Percentiles rank a stretch among this genome's conserved stretches.
Evolutionary conservation across 2,888 invertebrate species (phyloP).

Genomic region (Yponomeuta plumbellus): DNA sequence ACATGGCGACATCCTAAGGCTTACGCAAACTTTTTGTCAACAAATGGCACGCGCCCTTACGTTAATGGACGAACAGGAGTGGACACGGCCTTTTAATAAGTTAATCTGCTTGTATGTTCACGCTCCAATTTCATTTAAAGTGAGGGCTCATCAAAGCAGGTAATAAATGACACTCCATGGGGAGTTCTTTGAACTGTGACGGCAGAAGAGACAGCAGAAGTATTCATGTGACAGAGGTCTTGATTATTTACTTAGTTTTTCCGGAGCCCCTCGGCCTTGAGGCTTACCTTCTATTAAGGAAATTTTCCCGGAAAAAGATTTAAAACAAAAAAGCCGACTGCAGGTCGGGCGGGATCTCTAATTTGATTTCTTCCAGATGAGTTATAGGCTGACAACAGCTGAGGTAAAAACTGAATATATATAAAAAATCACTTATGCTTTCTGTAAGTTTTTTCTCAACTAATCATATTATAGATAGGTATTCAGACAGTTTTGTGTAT

Average conservation of each 20-base stretch:
- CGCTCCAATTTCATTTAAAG: slow-evolving; percentile 41
- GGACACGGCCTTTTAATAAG: slow-evolving; percentile 45
- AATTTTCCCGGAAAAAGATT: not conserved
- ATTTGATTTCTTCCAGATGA: too few species aligned
- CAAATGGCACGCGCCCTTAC: slow-evolving; percentile 42
- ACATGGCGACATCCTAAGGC: not conserved
- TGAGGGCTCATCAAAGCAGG: slow-evolving; percentile 32
- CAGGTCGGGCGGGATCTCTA: too few species aligned
- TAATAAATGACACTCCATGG: slow-evolving; percentile 15
- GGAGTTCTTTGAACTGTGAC: slow-evolving; percentile 15
- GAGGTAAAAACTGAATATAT: too few species aligned
- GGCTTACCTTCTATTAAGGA: not conserved
- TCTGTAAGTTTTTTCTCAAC: too few species aligned
- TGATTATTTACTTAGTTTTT: not conserved
- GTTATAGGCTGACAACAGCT: too few species aligned
- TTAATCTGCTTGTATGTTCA: slow-evolving; percentile 56
- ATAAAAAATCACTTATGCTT: too few species aligned
- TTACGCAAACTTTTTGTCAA: not conserved
- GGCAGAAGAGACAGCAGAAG: slow-evolving; percentile 13
- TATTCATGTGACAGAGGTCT: not conserved
- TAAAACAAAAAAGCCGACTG: too few species aligned
- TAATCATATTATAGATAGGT: too few species aligned
- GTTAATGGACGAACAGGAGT: slow-evolving; percentile 27
- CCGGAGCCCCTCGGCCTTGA: not conserved
- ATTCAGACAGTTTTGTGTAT: too few species aligned